Percentiles rank a stretch among this genome's conserved stretches.
Conservation (phyloP, 2,113 vertebrate genomes). For the Raphicerus campestris region DNA sequence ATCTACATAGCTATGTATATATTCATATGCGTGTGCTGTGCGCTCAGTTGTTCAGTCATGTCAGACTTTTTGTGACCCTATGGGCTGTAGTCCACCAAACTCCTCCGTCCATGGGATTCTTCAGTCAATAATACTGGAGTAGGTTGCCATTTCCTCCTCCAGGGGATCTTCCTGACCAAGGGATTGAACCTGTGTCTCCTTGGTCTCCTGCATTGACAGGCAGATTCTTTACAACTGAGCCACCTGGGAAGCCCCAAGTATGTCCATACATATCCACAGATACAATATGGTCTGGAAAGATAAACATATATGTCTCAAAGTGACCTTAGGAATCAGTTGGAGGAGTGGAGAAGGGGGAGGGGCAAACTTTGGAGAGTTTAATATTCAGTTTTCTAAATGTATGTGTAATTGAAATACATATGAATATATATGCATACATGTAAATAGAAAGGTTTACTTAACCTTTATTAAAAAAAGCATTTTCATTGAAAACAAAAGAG, state of each 20-base stretch:
- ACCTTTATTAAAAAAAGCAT: background rate
- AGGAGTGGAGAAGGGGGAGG: background rate
- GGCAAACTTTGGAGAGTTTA: background rate
- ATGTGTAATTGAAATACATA: background rate
- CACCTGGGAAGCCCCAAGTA: background rate
- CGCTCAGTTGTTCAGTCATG: background rate
- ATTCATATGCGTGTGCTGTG: background rate
- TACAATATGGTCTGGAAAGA: background rate
- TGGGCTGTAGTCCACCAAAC: background rate
- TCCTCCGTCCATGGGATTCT: background rate
- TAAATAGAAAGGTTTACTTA: background rate
- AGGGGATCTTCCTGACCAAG: background rate
- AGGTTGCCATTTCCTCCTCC: background rate
- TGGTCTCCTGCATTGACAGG: background rate
- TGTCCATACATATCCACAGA: background rate
- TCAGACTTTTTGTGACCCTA: background rate
- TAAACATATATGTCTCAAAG: background rate
- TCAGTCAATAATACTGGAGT: background rate
- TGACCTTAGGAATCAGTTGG: background rate
- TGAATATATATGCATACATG: background rate
- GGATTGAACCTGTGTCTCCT: background rate
- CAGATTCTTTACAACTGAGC: background rate
- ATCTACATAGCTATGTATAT: background rate
- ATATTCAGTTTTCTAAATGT: background rate
- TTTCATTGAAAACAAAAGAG: slow-evolving; percentile 26